phyloP scores from a whole-genome alignment of 2,888 invertebrate genomes.

The Dynastes tityus region DNA sequence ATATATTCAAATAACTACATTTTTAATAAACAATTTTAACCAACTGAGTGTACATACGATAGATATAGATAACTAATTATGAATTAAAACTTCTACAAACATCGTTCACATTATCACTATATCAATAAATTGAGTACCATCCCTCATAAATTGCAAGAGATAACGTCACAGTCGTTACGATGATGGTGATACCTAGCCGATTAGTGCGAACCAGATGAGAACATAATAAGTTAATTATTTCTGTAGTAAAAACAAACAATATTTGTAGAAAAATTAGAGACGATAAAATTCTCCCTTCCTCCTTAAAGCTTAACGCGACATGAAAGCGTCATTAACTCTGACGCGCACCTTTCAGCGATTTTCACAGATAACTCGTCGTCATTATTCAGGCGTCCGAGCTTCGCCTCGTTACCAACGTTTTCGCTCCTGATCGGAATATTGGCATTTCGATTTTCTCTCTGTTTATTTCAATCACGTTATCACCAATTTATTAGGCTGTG shows the following conservation, averaged over 20 bases:
- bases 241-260: background rate
- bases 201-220: background rate
- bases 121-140: slow-evolving; percentile 4
- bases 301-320: no score
- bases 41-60: no score
- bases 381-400: no score
- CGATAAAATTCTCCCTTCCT: no score
- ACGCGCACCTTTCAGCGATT: background rate
- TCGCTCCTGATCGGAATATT: background rate
- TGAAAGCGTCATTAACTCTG: background rate
- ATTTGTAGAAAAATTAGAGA: no score
- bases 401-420: no score
- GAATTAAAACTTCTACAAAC: background rate
- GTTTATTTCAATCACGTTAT: slow-evolving; percentile 15
- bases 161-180: slow-evolving; percentile 1
- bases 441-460: background rate
- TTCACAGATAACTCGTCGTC: background rate
- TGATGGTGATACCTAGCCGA: background rate
- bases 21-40: no score
- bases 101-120: slow-evolving; percentile 10
- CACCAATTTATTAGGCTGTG: background rate
- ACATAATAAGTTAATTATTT: slow-evolving; percentile 33
- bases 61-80: background rate
- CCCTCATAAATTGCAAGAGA: slow-evolving; percentile 5
- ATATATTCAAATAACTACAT: no score